Evolutionary conservation across 1,140 invertebrate species (phyloP).

Genomic region (Atta cephalotes): DNA sequence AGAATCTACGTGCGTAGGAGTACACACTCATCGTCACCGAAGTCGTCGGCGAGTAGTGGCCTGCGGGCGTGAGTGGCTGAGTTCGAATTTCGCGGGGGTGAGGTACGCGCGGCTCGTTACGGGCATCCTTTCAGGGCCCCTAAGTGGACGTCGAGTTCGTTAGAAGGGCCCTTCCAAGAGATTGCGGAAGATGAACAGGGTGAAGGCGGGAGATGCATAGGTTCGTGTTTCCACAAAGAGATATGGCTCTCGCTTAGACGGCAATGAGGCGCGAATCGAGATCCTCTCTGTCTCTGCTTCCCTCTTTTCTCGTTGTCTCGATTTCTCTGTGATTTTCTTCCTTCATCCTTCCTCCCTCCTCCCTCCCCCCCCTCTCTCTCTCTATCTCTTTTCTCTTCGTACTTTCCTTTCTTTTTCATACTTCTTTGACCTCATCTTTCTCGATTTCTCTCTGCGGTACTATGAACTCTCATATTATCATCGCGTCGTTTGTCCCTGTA

Average conservation of each 20-base stretch:
- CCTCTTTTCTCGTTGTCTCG: conserved; percentile 10
- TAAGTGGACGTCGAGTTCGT: conserved; percentile 82
- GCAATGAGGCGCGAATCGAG: conserved; percentile 76
- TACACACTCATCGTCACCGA: not conserved
- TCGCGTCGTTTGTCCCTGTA: conserved; percentile 58
- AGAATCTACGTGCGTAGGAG: not conserved
- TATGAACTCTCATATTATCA: conserved; percentile 55
- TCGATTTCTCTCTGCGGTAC: conserved; percentile 8
- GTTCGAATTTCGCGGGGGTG: conserved; percentile 72
- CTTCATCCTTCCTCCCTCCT: not conserved
- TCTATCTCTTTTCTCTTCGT: not conserved
- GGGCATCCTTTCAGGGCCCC: conserved; percentile 76
- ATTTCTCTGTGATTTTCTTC: not conserved
- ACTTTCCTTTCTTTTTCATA: not conserved
- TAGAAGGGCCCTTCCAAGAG: conserved; percentile 77
- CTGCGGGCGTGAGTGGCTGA: conserved; percentile 57
- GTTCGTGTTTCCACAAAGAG: conserved; percentile 79
- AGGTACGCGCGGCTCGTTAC: conserved; percentile 77
- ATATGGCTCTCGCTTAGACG: conserved; percentile 78
- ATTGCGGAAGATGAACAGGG: conserved; percentile 79
- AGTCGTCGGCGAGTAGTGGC: conserved; percentile 3
- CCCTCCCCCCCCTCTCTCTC: not conserved
- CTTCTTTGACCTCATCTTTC: not conserved
- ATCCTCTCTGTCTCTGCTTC: conserved; percentile 65
- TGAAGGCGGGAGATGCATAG: conserved; percentile 77